A percentile compares a stretch with the other conserved stretches of the same genome.
phyloP scores from a whole-genome alignment of 2,113 vertebrate species.

The Cyrtonyx montezumae region DNA sequence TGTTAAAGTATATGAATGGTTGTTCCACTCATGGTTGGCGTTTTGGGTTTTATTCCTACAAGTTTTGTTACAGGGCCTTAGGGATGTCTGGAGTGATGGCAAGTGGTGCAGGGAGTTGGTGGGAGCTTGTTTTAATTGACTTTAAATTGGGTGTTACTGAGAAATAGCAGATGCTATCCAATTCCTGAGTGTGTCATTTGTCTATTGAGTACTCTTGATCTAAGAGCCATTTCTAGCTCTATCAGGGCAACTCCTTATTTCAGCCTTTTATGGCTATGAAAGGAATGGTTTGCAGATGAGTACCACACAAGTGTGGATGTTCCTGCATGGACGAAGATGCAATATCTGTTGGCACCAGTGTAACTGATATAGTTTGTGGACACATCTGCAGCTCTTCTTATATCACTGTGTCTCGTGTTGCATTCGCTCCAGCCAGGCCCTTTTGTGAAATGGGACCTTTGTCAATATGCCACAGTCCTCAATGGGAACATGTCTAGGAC shows the following conservation, averaged over 20 bases:
- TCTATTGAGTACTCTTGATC: neutral
- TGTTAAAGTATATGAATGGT: neutral
- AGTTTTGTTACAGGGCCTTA: neutral
- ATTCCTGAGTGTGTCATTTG: neutral
- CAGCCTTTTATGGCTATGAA: neutral
- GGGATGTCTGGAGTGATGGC: neutral
- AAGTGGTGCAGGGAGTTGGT: neutral
- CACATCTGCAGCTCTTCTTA: neutral
- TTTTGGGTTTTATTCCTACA: neutral
- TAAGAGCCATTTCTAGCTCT: neutral
- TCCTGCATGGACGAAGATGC: neutral
- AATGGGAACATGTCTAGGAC: rapidly evolving
- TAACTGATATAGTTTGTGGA: neutral
- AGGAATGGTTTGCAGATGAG: neutral
- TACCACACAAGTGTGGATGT: neutral
- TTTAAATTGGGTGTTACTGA: neutral
- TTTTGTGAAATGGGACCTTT: neutral
- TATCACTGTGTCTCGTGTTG: rapidly evolving
- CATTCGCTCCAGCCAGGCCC: neutral
- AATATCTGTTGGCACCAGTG: neutral
- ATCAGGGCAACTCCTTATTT: neutral
- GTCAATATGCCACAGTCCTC: neutral
- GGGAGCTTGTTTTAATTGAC: slow-evolving; percentile 19
- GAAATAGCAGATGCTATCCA: neutral
- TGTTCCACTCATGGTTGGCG: neutral